Base-by-base conservation (phyloP, 2,797 vertebrate genomes). In the Ficedula albicollis region DNA sequence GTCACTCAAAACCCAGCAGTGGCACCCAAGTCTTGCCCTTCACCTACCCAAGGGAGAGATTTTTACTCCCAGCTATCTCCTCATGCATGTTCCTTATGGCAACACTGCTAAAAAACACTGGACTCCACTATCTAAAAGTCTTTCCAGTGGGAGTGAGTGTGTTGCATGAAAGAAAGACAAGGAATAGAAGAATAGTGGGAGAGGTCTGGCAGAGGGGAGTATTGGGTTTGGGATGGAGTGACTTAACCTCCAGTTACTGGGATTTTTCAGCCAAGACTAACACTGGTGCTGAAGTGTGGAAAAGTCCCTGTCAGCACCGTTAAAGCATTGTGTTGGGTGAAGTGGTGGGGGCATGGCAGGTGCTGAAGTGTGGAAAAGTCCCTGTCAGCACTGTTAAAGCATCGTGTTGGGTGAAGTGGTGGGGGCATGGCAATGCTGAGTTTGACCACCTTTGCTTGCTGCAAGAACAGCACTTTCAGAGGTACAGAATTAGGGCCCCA, bases 401-500 rank as follows among this genome's bases (percentile, higher is more conserved):
- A 29, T 39, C 0, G 0, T 38, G 32, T 14, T 70, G 49, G 60
- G 76, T 67, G 72, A 87, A 83, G 49, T 22, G 60, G 10, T 55
- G 39, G 34, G 18, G 20, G 10, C 26, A 74, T 9, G 54, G 60
- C 32, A 87, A 68, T 44, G 39, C 46, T 86, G 51, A 54, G 18
- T 64, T 75, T 87, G 87, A 75, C 13, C 13, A 29, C 29, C 32
- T 69, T 39, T 78, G 13, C n/a, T 58, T 25, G 19, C 52, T 84
- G 44, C 44, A 67, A 23, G 68, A 59, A 22, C 11, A 1, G 1
- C 25, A 70, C 9, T 72, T 70, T 67, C 34, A 56, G 44, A 80
- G 34, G 17, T 18, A 43, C 10, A 2, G 1, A 82, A 84, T 0
- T 0, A 0, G n/a, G 18, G 10, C 34, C 32, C 26, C 1, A 2